Conservation (phyloP, 2,888 invertebrate species). For the Agrilus biguttatus region DNA sequence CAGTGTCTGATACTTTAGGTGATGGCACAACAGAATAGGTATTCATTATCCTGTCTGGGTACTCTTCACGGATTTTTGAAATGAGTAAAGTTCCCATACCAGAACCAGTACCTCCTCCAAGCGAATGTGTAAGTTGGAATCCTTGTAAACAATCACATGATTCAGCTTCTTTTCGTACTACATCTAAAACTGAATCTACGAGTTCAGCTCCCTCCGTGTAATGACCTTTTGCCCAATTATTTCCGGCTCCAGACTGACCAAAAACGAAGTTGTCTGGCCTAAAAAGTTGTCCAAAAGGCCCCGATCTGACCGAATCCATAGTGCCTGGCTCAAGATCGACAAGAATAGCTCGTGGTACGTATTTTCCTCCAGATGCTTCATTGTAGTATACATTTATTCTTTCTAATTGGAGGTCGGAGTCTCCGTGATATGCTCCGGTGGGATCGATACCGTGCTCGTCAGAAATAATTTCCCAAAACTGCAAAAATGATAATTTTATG, state of each 20-base stretch:
- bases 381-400: constrained; percentile 94
- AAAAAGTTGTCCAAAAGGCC: constrained; percentile 88
- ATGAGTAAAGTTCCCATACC: constrained; percentile 91
- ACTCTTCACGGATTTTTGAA: constrained; percentile 93
- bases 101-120: constrained; percentile 93
- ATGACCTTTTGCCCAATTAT: constrained; percentile 84
- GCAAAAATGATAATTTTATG: constrained; percentile 23
- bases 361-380: constrained; percentile 85
- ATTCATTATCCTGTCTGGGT: constrained; percentile 97
- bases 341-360: constrained; percentile 85
- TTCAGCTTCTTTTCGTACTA: constrained; percentile 78
- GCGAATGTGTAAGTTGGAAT: constrained; percentile 88
- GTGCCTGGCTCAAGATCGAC: constrained; percentile 94
- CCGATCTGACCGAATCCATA: constrained; percentile 93
- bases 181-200: constrained; percentile 73
- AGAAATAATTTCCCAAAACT: constrained; percentile 95
- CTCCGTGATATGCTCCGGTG: constrained; percentile 79
- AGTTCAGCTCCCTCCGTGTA: constrained; percentile 87
- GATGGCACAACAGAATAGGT: constrained; percentile 87
- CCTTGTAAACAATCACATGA: constrained; percentile 87
- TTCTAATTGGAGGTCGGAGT: constrained; percentile 84
- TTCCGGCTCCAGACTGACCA: constrained; percentile 73
- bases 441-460: constrained; percentile 92
- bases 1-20: constrained; percentile 78
- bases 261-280: constrained; percentile 93